Evolutionary conservation across 2,113 vertebrate genomes (phyloP).

Genomic region (Lonchura striata): DNA sequence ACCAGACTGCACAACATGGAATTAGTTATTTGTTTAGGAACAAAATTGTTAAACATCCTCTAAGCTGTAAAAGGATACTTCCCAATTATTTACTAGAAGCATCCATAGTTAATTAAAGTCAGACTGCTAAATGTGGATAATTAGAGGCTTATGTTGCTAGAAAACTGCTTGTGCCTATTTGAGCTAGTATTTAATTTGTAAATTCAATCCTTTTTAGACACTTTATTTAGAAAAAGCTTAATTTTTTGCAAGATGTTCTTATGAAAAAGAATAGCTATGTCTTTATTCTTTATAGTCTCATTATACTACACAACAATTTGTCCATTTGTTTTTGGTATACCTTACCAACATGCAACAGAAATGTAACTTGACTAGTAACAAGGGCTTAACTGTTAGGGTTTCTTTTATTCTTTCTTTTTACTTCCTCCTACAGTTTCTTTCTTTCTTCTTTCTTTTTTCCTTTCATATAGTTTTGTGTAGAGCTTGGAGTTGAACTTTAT

Average conservation of each 20-base stretch:
- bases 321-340: background rate
- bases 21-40: slow-evolving; percentile 29
- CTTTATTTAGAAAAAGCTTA: background rate
- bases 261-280: background rate
- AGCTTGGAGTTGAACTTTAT: background rate
- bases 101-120: slow-evolving; percentile 40
- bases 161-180: slow-evolving; percentile 20
- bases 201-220: background rate
- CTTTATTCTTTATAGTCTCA: background rate
- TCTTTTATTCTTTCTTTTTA: background rate
- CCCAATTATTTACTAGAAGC: slow-evolving; percentile 34
- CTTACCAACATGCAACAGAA: background rate
- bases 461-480: background rate
- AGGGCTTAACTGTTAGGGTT: background rate
- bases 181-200: background rate
- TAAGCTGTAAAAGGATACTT: slow-evolving; percentile 8
- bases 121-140: slow-evolving; percentile 7
- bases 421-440: background rate
- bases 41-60: background rate
- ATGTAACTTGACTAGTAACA: background rate
- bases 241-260: background rate
- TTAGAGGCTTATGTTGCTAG: slow-evolving; percentile 43
- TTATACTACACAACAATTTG: background rate
- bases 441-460: background rate
- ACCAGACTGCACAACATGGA: background rate